These are phyloP conservation scores for Pollenia angustigena DNA, from an alignment of 2,888 invertebrate species.

Conservation along the genomic window DNA sequence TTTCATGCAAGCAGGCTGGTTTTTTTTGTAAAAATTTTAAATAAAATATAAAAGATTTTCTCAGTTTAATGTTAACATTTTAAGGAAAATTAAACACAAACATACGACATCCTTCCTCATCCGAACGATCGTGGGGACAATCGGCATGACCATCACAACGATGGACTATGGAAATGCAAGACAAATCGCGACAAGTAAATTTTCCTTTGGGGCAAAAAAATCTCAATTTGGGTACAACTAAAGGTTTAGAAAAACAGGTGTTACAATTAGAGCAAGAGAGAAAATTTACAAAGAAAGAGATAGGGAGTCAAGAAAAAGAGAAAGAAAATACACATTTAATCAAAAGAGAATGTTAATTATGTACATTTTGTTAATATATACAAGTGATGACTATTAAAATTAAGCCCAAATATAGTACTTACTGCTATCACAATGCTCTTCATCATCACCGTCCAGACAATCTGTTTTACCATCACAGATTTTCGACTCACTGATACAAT, in stretches of 20 bases:
- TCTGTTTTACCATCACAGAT: constrained; percentile 82
- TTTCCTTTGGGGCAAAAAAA: constrained; percentile 85
- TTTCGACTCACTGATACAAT: constrained; percentile 81
- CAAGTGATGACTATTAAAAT: constrained; percentile 1
- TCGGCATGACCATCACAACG: constrained; percentile 91
- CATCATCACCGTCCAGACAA: constrained; percentile 83
- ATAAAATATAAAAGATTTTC: constrained; percentile 58
- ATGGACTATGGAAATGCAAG: constrained; percentile 88
- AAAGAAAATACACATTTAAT: constrained; percentile 50
- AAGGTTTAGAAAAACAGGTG: background rate
- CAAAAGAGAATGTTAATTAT: constrained; percentile 19
- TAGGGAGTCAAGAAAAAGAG: constrained; percentile 22
- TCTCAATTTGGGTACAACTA: constrained; percentile 81
- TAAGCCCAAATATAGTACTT: constrained; percentile 76
- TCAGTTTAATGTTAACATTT: background rate
- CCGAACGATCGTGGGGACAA: constrained; percentile 88
- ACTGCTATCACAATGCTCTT: constrained; percentile 83
- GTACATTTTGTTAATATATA: constrained; percentile 25
- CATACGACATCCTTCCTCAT: constrained; percentile 88
- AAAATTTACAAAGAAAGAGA: constrained; percentile 2
- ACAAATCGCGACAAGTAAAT: constrained; percentile 90
- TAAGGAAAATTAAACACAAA: constrained; percentile 76
- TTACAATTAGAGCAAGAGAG: background rate
- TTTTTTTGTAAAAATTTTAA: constrained; percentile 25
- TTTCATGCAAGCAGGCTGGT: constrained; percentile 88